phyloP scores from a whole-genome alignment of 2,797 vertebrate genomes.

The Lacerta bilineata region DNA sequence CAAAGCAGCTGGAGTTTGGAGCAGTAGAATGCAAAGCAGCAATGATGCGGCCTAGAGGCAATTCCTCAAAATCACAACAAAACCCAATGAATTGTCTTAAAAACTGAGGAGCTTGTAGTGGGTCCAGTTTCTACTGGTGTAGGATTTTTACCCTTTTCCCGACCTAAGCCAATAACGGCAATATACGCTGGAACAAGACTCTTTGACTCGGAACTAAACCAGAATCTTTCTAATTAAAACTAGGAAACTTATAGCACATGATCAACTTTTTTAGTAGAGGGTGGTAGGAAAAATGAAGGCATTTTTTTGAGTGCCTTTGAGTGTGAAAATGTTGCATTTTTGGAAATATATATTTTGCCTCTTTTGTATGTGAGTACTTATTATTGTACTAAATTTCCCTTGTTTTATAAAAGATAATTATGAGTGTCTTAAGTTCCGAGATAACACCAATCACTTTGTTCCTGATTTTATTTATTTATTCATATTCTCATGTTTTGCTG shows the following conservation, averaged over 20 bases:
- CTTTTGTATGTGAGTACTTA: background rate
- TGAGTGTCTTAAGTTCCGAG: conserved; percentile 44
- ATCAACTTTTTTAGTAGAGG: background rate
- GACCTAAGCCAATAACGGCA: no score
- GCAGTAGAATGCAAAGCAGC: no score
- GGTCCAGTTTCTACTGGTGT: no score
- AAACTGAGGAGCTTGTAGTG: no score
- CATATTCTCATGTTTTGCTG: background rate
- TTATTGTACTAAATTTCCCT: background rate
- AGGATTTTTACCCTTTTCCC: no score
- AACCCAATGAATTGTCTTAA: no score
- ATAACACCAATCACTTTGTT: conserved; percentile 54
- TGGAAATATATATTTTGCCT: background rate
- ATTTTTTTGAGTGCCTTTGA: background rate
- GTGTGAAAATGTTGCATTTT: no score
- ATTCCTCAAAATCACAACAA: no score
- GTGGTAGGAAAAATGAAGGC: background rate
- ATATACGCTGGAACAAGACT: no score
- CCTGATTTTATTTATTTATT: background rate
- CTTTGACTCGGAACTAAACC: no score
- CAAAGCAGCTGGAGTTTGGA: no score
- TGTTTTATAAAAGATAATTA: conserved; percentile 66
- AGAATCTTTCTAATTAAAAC: background rate
- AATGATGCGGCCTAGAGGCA: no score
- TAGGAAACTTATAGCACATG: background rate